Base-by-base conservation (phyloP, 1,140 invertebrate genomes). In the Octopus bimaculoides region DNA sequence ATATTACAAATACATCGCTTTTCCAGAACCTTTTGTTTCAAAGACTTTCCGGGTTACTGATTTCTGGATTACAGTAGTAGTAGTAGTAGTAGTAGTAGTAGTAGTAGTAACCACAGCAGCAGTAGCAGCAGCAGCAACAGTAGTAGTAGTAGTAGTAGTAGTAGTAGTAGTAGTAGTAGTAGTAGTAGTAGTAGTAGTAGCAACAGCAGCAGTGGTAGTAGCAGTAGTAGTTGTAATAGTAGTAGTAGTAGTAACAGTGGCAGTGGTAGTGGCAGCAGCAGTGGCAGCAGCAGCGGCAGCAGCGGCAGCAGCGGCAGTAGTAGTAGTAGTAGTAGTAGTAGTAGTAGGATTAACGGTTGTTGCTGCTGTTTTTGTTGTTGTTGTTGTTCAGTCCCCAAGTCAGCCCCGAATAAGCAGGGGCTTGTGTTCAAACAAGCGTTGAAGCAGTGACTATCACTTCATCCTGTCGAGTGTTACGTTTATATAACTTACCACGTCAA, bases 181-280 rank as follows among this genome's bases (percentile, higher is more conserved):
- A 77, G 77, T 77, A 77, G 77, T 77, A 77, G 77, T 77, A 77
- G 77, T 77, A 77, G 77, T 77, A 77, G 77, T 77, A 77, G 77
- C 4, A 77, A 4, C 4, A 77, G 17, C 3, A 56, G 52, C 4
- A 53, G 54, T 12, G 3, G 54, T 75, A 75, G 74, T 75, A 75
- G 74, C 4, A 75, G 14, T 75, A 75, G 26, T 41, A 41, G 26
- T 75, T 17, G 74, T 75, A 75, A 41, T 41, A 41, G 26, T 41
- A 41, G 26, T 41, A 41, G 26, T 77, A 77, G 77, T 77, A 77
- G 77, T 77, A 77, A 54, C 4, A 77, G 77, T 77, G 4, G 77
- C 4, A 77, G 77, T 77, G 4, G 77, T 77, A 77, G 77, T 77
- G 4, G 77, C 4, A 77, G 77, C 4, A 77, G 77, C 4, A 77